These are phyloP conservation scores for Arrhopalites spinosus DNA, from an alignment of 2,888 invertebrate genomes.

Conservation along the genomic window DNA sequence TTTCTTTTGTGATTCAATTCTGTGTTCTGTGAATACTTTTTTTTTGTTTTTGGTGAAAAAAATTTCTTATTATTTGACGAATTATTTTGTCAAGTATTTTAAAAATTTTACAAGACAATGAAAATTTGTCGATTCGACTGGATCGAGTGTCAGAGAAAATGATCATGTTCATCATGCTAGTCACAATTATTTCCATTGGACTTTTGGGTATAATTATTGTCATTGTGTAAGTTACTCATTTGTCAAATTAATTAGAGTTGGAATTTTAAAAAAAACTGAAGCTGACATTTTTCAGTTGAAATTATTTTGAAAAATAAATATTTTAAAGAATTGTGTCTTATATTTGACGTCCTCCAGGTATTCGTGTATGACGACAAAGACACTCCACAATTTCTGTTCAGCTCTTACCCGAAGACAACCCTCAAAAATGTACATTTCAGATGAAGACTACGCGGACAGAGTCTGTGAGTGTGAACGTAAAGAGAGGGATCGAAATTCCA, in stretches of 20 bases:
- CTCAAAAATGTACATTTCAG: neutral
- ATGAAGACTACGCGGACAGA: neutral
- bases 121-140: too few relatives aligned
- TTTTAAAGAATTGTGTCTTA: neutral
- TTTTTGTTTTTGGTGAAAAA: too few relatives aligned
- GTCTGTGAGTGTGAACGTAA: neutral
- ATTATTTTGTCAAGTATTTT: too few relatives aligned
- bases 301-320: conserved; percentile 1
- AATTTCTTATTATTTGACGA: too few relatives aligned
- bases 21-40: too few relatives aligned
- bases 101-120: too few relatives aligned
- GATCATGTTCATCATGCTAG: conserved; percentile 5
- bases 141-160: too few relatives aligned
- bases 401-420: neutral
- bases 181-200: conserved; percentile 9
- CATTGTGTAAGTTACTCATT: neutral
- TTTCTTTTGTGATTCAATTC: too few relatives aligned
- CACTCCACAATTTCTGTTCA: conserved; percentile 1
- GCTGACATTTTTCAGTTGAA: neutral
- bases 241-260: neutral
- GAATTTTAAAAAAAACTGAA: neutral
- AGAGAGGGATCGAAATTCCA: neutral
- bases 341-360: neutral
- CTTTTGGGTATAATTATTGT: conserved; percentile 14
- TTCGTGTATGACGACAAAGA: conserved; percentile 10